phyloP scores from a whole-genome alignment of 2,888 invertebrate genomes.

The Caenorhabditis angaria region DNA sequence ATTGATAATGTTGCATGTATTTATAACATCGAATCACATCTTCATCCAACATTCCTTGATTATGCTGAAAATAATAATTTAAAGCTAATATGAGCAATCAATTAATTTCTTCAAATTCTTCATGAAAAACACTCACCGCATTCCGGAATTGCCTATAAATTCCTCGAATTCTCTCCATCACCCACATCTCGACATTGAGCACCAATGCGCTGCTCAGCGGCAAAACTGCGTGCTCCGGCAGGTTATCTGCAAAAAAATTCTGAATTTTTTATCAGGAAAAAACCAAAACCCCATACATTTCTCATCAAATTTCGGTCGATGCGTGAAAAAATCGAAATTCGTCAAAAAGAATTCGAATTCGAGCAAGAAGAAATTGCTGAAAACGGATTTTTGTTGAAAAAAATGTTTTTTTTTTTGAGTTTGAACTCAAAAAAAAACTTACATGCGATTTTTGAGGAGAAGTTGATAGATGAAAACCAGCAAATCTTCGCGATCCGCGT shows the following conservation, averaged over 20 bases:
- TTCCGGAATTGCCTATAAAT: background rate
- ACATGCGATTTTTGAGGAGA: slow-evolving; percentile 14
- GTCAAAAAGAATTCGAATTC: too few species aligned
- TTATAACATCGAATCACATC: slow-evolving; percentile 20
- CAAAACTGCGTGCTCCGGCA: slow-evolving; percentile 12
- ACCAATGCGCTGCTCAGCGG: slow-evolving; percentile 20
- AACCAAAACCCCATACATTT: background rate
- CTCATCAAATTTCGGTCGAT: too few species aligned
- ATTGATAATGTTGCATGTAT: slow-evolving; percentile 13
- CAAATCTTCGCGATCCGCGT: slow-evolving; percentile 7
- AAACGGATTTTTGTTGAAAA: slow-evolving; percentile 4
- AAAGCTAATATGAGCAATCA: background rate
- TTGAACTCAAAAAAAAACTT: background rate
- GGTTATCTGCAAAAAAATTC: slow-evolving; percentile 19
- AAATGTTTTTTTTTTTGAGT: background rate
- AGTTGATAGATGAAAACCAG: slow-evolving; percentile 14
- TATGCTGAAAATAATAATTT: background rate
- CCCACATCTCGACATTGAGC: slow-evolving; percentile 1
- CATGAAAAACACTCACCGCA: background rate
- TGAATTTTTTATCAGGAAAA: background rate
- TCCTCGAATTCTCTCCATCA: background rate
- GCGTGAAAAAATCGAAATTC: slow-evolving; percentile 1
- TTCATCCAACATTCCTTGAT: slow-evolving; percentile 11
- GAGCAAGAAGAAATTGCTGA: slow-evolving; percentile 2
- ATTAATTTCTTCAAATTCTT: too few species aligned